phyloP scores from a whole-genome alignment of 2,797 vertebrate genomes.

The Micropoecilia bifurca region DNA sequence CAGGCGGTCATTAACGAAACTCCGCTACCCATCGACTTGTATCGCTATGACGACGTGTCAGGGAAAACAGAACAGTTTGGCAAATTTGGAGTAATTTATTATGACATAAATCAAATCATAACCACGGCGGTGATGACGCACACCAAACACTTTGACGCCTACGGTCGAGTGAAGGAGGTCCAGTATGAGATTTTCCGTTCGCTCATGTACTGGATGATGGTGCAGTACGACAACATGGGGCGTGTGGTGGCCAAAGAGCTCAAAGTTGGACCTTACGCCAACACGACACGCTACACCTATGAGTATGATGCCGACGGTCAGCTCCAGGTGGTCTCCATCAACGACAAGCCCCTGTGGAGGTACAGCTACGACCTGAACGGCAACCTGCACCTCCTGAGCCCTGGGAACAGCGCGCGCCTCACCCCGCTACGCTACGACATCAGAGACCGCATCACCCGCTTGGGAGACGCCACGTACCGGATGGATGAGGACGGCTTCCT shows the following conservation, averaged over 20 bases:
- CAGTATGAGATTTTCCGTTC: constrained; percentile 99
- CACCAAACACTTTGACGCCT: constrained; percentile 98
- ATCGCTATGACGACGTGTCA: constrained; percentile 96
- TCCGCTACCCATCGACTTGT: constrained; percentile 95
- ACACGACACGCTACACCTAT: constrained; percentile 95
- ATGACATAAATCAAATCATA: constrained; percentile 98
- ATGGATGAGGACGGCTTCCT: constrained; percentile 98
- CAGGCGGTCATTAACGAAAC: constrained; percentile 98
- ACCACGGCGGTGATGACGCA: constrained; percentile 99
- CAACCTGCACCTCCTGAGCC: constrained; percentile 95
- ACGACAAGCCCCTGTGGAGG: constrained; percentile 96
- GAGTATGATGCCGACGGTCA: constrained; percentile 96
- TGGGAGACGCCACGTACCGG: constrained; percentile 94
- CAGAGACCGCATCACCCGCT: constrained; percentile 92
- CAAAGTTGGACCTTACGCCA: constrained; percentile 97
- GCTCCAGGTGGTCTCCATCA: constrained; percentile 94
- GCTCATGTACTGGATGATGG: constrained; percentile 99
- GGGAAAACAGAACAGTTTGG: constrained; percentile 98
- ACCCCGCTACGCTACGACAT: constrained; percentile 94
- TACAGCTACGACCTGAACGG: constrained; percentile 98
- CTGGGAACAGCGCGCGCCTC: constrained; percentile 93
- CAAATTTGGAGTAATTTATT: constrained; percentile 98
- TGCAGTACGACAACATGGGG: constrained; percentile 99
- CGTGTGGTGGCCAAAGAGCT: constrained; percentile 96
- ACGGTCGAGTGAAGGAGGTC: constrained; percentile 96